These are phyloP conservation scores for Deroptyus accipitrinus DNA, from an alignment of 2,113 vertebrate species.

Conservation along the genomic window DNA sequence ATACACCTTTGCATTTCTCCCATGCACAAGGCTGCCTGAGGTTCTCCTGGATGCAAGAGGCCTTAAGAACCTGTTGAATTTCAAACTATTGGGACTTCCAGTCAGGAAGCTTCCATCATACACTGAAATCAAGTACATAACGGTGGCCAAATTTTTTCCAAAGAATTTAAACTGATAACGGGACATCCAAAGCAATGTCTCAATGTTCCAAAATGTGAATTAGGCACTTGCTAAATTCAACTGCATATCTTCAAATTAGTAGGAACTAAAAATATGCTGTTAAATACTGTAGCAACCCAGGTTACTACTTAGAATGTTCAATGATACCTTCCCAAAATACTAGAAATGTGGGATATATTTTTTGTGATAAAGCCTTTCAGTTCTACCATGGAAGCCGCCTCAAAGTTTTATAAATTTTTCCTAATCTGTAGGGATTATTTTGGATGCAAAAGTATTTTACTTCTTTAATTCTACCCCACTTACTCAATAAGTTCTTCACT, in stretches of 20 bases:
- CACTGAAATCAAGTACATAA: neutral
- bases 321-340: neutral
- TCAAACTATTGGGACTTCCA: neutral
- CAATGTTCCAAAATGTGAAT: rapidly evolving
- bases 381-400: neutral
- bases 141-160: neutral
- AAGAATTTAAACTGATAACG: neutral
- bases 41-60: neutral
- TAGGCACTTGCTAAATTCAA: neutral
- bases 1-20: neutral
- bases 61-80: neutral
- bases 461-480: neutral
- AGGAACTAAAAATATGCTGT: neutral
- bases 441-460: neutral
- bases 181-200: neutral
- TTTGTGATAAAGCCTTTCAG: neutral
- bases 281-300: neutral
- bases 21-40: neutral
- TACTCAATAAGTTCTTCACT: neutral
- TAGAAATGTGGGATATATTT: neutral
- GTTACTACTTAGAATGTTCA: neutral
- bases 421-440: neutral
- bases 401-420: neutral
- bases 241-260: neutral
- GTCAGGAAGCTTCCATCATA: neutral